Percentiles rank a stretch among this genome's conserved stretches.
Conservation (phyloP, 2,797 vertebrate species). For the Acrocephalus scirpaceus region DNA sequence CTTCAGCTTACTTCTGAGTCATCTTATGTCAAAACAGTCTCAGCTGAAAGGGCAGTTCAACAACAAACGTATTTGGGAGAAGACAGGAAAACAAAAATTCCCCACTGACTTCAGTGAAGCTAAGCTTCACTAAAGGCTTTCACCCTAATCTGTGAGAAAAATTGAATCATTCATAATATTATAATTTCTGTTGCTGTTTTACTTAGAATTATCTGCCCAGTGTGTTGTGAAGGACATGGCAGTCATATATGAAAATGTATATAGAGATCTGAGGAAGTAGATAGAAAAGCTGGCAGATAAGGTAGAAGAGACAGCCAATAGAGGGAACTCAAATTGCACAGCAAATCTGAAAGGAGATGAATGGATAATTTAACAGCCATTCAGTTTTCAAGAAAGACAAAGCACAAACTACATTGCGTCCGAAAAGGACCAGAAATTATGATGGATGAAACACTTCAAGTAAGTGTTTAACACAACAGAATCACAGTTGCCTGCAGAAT, state of each 20-base stretch:
- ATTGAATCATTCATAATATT: background rate
- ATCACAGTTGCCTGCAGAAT: conserved; percentile 71
- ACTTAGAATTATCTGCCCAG: conserved; percentile 5
- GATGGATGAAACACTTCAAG: conserved; percentile 80
- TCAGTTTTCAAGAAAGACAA: conserved; percentile 85
- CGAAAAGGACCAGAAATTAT: conserved; percentile 83
- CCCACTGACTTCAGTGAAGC: background rate
- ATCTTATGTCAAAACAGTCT: background rate
- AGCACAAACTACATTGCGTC: conserved; percentile 82
- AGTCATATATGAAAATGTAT: conserved; percentile 22
- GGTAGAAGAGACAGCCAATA: conserved; percentile 75
- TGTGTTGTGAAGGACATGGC: conserved; percentile 51
- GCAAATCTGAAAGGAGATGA: conserved; percentile 83
- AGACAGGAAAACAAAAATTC: background rate
- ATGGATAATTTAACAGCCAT: conserved; percentile 85
- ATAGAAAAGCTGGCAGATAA: conserved; percentile 76
- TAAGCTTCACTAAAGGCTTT: background rate
- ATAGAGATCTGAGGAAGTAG: conserved; percentile 64
- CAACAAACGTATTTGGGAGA: background rate
- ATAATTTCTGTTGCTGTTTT: conserved; percentile 18
- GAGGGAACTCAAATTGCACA: conserved; percentile 71
- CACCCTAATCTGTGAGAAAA: background rate
- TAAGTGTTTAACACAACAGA: conserved; percentile 75
- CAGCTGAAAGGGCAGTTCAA: background rate
- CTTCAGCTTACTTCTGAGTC: background rate